Base-by-base conservation (phyloP, 1,140 invertebrate genomes). In the Hyphantria cunea region DNA sequence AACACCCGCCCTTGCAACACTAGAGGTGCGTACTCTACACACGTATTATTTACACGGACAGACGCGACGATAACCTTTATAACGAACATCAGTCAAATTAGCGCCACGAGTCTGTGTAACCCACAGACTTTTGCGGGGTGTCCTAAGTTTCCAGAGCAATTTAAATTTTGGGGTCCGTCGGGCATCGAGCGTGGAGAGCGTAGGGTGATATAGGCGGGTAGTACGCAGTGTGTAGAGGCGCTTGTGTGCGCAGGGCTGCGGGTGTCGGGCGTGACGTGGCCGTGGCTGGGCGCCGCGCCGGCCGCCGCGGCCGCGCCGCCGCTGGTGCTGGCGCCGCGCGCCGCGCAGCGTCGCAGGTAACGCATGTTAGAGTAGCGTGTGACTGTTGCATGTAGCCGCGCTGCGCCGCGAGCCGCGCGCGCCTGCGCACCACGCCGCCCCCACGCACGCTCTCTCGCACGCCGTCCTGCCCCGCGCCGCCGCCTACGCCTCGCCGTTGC, bases 241-340 rank as follows among this genome's bases (percentile, higher is more conserved):
- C 73, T 44, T 85, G 82, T 87, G 84, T 90, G 82, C 82, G 86
- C 90, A 91, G 93, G 92, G 89, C 92, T 93, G 86, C 91, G 93
- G 78, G 90, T 93, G 77, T 92, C 92, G 64, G 91, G 92, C 82
- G 92, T 91, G 89, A 89, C 83, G 89, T 90, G 89, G 89, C 88
- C 89, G 74, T 91, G 92, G 83, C 84, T 92, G 77, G 85, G 91
- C 72, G 91, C 92, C 62, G 82, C 89, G 81, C 89, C 92, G 74
- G 92, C 92, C 56, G 84, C 91, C 68, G 84, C 92, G 78, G 82
- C 86, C 78, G 88, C 88, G 83, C 81, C 89, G 75, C 90, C 88
- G 81, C 84, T 92, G 75, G 88, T 91, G 85, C 85, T 92, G 80
- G 84, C 90, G 56, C 89, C 87, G 75, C 85, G 86, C 72, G 82